Percentiles rank a stretch among this genome's conserved stretches.
These are phyloP conservation scores for Gambusia affinis DNA, from an alignment of 2,113 vertebrate species.

Conservation along the genomic window DNA sequence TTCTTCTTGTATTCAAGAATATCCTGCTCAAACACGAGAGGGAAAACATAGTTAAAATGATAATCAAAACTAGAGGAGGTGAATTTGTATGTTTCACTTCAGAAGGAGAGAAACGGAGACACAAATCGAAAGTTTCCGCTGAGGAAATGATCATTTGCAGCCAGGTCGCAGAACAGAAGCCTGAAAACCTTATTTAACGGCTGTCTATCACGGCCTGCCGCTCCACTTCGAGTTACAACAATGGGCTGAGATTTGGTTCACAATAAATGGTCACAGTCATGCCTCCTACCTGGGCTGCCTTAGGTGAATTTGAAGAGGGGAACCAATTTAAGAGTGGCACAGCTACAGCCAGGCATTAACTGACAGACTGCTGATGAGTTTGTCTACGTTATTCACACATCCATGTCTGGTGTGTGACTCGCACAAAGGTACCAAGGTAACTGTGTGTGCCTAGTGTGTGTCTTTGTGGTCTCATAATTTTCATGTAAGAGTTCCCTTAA, in stretches of 20 bases:
- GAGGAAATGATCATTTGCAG: constrained; percentile 55
- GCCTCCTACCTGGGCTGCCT: constrained; percentile 62
- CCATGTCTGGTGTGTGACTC: constrained; percentile 1
- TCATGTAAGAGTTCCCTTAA: neutral
- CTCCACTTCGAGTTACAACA: constrained; percentile 54
- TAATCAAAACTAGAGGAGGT: constrained; percentile 6
- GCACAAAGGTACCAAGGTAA: neutral
- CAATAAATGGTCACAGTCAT: constrained; percentile 71
- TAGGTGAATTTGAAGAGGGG: constrained; percentile 52
- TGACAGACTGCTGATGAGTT: constrained; percentile 8
- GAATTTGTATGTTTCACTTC: neutral
- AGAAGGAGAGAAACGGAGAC: neutral
- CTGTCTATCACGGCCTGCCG: constrained; percentile 56
- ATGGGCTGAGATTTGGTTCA: constrained; percentile 63
- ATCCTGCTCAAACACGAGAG: constrained; percentile 81
- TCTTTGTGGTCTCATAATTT: neutral
- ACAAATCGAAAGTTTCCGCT: neutral
- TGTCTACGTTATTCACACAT: constrained; percentile 22
- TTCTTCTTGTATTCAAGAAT: constrained; percentile 99
- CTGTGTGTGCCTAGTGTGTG: neutral
- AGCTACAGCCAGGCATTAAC: constrained; percentile 32
- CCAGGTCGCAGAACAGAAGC: constrained; percentile 52
- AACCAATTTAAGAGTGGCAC: constrained; percentile 46
- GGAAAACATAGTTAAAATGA: neutral
- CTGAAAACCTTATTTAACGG: constrained; percentile 69